Percentiles rank a stretch among this genome's conserved stretches.
phyloP scores from a whole-genome alignment of 1,140 invertebrate species.

The Eubasilissa regina region DNA sequence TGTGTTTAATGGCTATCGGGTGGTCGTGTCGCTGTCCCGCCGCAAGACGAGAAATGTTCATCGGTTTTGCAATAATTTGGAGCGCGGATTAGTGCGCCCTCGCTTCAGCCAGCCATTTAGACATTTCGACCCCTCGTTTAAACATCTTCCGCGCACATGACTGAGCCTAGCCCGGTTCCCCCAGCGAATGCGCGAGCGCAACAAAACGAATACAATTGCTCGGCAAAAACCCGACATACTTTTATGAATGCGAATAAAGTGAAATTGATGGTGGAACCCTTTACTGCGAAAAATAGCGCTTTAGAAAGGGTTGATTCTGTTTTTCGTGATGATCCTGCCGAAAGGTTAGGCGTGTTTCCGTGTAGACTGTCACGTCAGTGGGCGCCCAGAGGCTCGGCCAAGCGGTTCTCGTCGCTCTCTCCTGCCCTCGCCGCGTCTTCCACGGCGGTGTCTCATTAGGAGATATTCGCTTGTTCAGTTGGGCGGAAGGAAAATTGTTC shows the following conservation, averaged over 20 bases:
- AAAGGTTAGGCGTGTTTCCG: neutral
- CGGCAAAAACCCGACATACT: conserved; percentile 3
- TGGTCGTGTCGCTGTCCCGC: too few relatives aligned
- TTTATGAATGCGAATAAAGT: conserved; percentile 7
- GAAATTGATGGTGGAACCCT: conserved; percentile 17
- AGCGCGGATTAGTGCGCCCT: too few relatives aligned
- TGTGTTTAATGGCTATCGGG: too few relatives aligned
- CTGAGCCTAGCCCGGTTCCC: neutral
- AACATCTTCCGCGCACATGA: neutral
- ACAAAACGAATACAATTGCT: conserved; percentile 27
- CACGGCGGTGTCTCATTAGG: neutral
- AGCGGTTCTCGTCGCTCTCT: neutral
- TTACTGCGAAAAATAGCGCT: conserved; percentile 25
- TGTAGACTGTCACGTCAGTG: conserved; percentile 22
- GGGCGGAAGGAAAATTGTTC: conserved; percentile 37
- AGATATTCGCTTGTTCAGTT: conserved; percentile 23
- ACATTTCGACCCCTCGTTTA: neutral
- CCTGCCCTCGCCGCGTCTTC: neutral
- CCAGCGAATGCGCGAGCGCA: neutral
- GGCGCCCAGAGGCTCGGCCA: neutral
- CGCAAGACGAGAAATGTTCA: too few relatives aligned
- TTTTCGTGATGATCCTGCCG: conserved; percentile 30
- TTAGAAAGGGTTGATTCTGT: neutral
- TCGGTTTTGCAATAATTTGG: too few relatives aligned
- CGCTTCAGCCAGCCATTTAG: neutral